phyloP scores from a whole-genome alignment of 2,888 invertebrate species.

The Pheosia tremula region DNA sequence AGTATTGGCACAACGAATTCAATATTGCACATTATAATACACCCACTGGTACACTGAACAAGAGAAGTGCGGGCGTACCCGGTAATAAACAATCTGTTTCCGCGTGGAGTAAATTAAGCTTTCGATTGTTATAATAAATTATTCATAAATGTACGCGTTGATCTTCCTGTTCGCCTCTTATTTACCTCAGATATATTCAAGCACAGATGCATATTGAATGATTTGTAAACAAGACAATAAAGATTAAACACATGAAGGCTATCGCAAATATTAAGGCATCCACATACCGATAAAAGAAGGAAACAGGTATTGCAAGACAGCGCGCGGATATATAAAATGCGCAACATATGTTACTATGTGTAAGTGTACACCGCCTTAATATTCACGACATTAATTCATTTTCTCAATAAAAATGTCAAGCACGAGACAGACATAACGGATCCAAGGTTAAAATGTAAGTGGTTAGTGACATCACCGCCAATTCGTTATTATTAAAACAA shows the following conservation, averaged over 20 bases:
- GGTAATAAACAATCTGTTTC: slow-evolving; percentile 12
- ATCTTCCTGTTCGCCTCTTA: background rate
- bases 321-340: too few relatives aligned
- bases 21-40: slow-evolving; percentile 7
- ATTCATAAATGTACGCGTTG: background rate
- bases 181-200: background rate
- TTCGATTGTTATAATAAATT: background rate
- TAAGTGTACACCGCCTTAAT: background rate
- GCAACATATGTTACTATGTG: too few relatives aligned
- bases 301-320: too few relatives aligned
- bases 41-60: slow-evolving; percentile 3
- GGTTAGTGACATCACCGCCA: slow-evolving; percentile 7
- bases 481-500: background rate
- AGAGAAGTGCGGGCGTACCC: slow-evolving; percentile 7
- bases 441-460: background rate
- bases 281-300: background rate
- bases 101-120: slow-evolving; percentile 11
- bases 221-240: slow-evolving; percentile 2
- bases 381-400: slow-evolving; percentile 1
- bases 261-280: background rate
- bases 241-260: background rate
- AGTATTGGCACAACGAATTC: background rate
- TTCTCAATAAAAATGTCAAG: slow-evolving; percentile 5
- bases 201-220: slow-evolving; percentile 1
- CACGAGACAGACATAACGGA: background rate